These are phyloP conservation scores for Stenurella melanura DNA, from an alignment of 2,888 invertebrate species.

Conservation along the genomic window DNA sequence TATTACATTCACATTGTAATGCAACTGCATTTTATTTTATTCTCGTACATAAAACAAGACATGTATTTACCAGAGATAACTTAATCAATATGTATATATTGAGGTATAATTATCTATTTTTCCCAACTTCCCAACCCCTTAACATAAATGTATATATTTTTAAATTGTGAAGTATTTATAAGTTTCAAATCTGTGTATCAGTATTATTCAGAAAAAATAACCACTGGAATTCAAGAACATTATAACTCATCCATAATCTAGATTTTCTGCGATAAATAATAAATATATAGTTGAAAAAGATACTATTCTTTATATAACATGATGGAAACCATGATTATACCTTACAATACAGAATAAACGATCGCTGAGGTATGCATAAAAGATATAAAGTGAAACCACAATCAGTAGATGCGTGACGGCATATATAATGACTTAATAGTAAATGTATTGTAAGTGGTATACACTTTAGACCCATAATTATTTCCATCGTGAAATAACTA, in stretches of 20 bases:
- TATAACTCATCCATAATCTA: background rate
- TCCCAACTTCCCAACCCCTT: no score
- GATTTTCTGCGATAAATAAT: background rate
- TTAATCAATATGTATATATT: no score
- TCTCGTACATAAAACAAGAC: no score
- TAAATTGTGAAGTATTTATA: background rate
- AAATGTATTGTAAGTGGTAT: slow-evolving; percentile 39
- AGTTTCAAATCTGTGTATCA: background rate
- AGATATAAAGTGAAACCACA: slow-evolving; percentile 25
- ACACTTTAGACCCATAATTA: slow-evolving; percentile 50
- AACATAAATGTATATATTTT: no score
- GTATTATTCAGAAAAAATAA: background rate
- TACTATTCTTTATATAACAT: background rate
- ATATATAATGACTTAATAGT: slow-evolving; percentile 54
- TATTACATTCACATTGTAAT: no score
- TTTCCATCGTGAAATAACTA: slow-evolving; percentile 43
- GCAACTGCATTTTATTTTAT: no score
- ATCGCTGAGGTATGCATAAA: slow-evolving; percentile 21
- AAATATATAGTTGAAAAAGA: background rate
- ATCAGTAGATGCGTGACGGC: slow-evolving; percentile 47
- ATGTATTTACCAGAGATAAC: no score
- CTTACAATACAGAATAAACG: slow-evolving; percentile 19
- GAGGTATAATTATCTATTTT: no score
- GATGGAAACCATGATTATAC: slow-evolving; percentile 32
- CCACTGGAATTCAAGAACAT: background rate